Evolutionary conservation across 2,797 vertebrate genomes (phyloP).

Genomic region (Spinibarbus caldwelli): DNA sequence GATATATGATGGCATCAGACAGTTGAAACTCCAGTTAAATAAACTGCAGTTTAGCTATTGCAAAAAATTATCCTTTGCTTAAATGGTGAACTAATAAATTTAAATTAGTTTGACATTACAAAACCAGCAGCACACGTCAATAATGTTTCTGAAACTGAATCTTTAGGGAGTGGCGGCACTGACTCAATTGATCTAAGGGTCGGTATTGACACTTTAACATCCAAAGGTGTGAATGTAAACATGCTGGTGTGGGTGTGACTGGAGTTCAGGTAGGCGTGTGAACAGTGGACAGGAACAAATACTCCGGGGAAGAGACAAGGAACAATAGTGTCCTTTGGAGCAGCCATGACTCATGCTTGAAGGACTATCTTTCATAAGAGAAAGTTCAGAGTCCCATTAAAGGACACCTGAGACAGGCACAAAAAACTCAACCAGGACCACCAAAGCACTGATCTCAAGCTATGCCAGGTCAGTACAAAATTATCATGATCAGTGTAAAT

Average conservation of each 20-base stretch:
- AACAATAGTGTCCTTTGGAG: slow-evolving; percentile 47
- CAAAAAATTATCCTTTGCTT: neutral
- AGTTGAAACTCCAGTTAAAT: no score
- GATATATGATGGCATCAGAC: neutral
- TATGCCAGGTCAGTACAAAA: slow-evolving; percentile 36
- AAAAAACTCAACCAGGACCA: neutral
- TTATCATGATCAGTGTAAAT: neutral
- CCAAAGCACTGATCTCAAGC: neutral
- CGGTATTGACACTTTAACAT: neutral
- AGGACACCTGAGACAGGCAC: slow-evolving; percentile 8
- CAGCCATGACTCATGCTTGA: slow-evolving; percentile 24
- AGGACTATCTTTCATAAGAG: slow-evolving; percentile 12
- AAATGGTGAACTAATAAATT: neutral
- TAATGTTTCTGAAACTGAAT: neutral
- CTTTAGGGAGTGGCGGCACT: neutral
- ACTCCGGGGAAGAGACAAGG: slow-evolving; percentile 15
- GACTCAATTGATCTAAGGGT: neutral
- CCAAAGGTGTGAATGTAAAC: slow-evolving; percentile 45
- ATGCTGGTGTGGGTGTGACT: slow-evolving; percentile 46
- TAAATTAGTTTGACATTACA: neutral
- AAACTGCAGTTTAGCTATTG: neutral
- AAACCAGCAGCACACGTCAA: neutral
- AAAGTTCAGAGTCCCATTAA: slow-evolving; percentile 30
- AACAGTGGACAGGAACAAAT: slow-evolving; percentile 25
- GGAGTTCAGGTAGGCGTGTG: slow-evolving; percentile 39